Conservation (phyloP, 2,113 vertebrate species). For the Phyllostomus discolor region DNA sequence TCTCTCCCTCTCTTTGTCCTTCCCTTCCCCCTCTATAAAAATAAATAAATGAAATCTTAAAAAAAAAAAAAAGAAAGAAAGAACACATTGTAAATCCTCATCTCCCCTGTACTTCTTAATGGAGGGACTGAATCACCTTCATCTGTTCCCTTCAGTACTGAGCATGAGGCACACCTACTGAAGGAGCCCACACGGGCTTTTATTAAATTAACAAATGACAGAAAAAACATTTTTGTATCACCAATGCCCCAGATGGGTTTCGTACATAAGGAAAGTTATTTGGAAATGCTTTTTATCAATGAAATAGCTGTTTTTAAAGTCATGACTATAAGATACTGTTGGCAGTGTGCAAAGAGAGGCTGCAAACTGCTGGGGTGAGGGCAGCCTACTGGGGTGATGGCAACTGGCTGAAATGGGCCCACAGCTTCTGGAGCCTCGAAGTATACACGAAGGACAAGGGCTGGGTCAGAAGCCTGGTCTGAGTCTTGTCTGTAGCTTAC, state of each 20-base stretch:
- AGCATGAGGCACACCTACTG: not conserved
- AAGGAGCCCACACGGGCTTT: not conserved
- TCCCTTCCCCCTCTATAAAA: too few relatives aligned
- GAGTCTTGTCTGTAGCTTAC: not conserved
- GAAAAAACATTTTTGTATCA: not conserved
- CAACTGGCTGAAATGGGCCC: not conserved
- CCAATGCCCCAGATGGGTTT: not conserved
- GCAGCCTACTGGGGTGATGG: not conserved
- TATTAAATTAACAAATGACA: not conserved
- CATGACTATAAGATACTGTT: not conserved
- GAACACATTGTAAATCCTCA: not conserved
- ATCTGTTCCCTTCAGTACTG: not conserved
- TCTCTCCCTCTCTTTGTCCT: too few relatives aligned
- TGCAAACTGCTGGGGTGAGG: not conserved
- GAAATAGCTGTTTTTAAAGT: not conserved
- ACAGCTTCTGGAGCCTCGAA: fast-evolving
- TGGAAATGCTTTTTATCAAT: not conserved
- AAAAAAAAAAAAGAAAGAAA: not conserved
- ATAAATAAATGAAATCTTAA: too few relatives aligned
- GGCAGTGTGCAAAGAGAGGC: not conserved
- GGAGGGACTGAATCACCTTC: not conserved
- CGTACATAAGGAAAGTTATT: not conserved
- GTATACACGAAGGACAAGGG: not conserved
- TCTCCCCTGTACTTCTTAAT: not conserved
- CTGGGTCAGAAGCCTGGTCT: not conserved